Conservation (phyloP, 2,888 invertebrate genomes). For the Mythimna lalbum region DNA sequence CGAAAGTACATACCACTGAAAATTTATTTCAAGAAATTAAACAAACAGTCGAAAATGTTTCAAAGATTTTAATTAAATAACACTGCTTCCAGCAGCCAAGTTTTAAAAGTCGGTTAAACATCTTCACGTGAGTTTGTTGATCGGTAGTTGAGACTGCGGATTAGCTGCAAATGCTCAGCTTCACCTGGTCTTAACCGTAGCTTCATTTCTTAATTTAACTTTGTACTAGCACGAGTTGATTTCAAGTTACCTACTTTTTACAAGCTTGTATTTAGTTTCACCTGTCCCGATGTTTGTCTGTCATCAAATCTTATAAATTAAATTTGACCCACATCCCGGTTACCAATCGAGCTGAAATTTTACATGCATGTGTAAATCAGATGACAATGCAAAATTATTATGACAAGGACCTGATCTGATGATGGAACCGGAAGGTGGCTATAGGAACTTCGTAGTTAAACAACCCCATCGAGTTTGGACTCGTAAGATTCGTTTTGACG, state of each 20-base stretch:
- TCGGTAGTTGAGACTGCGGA: constrained; percentile 34
- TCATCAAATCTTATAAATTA: too few species aligned
- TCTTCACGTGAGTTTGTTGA: constrained; percentile 47
- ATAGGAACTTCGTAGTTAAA: too few species aligned
- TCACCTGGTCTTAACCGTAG: constrained; percentile 5
- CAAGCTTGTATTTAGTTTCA: too few species aligned
- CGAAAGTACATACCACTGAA: neutral
- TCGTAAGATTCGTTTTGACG: too few species aligned
- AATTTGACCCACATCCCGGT: too few species aligned
- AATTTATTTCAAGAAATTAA: neutral
- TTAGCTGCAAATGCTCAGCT: constrained; percentile 37
- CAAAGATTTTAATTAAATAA: constrained; percentile 53
- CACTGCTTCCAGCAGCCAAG: constrained; percentile 49
- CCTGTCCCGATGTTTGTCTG: too few species aligned
- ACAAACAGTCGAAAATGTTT: constrained; percentile 21
- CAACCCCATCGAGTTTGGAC: too few species aligned
- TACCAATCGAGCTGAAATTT: too few species aligned
- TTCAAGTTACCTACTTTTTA: neutral
- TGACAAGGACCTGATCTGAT: too few species aligned
- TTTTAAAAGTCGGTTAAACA: constrained; percentile 54
- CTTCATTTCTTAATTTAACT: constrained; percentile 26
- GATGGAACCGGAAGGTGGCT: too few species aligned
- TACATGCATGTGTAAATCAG: too few species aligned
- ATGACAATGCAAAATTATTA: too few species aligned
- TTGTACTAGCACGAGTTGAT: neutral